phyloP scores from a whole-genome alignment of 30 jellyfish, hydroid and myxozoan genomes.

The Haliclystus octoradiatus region DNA sequence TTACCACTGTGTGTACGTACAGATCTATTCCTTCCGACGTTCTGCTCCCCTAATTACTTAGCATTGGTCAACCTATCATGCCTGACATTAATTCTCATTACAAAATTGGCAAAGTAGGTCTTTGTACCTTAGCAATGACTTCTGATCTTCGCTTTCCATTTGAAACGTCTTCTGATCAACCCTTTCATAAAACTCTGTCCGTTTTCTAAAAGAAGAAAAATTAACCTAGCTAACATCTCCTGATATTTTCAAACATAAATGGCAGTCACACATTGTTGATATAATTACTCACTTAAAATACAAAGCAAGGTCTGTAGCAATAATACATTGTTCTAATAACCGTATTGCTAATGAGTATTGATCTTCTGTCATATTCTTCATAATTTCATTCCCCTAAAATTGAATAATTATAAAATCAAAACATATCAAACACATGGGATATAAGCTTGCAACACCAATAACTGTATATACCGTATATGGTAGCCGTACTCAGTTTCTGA shows the following conservation, averaged over 20 bases:
- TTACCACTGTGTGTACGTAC: too few relatives aligned
- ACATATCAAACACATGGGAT: not conserved
- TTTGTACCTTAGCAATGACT: slow-evolving; percentile 74
- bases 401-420: not conserved
- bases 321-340: slow-evolving; percentile 62
- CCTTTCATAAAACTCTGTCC: slow-evolving; percentile 23
- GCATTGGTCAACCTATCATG: too few relatives aligned
- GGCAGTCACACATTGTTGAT: not conserved
- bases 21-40: too few relatives aligned
- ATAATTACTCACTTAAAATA: slow-evolving; percentile 51
- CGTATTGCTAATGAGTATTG: slow-evolving; percentile 58
- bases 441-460: too few relatives aligned
- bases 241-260: too few relatives aligned
- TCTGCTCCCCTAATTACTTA: too few relatives aligned
- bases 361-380: slow-evolving; percentile 51
- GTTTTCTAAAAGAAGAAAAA: slow-evolving; percentile 25
- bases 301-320: slow-evolving; percentile 74
- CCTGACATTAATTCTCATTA: too few relatives aligned
- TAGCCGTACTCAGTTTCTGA: not conserved
- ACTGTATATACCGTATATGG: too few relatives aligned
- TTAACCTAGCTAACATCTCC: too few relatives aligned
- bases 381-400: slow-evolving; percentile 75
- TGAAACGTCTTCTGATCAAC: slow-evolving; percentile 20
- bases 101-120: too few relatives aligned
- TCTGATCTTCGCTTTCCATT: slow-evolving; percentile 41